A percentile compares a stretch with the other conserved stretches of the same genome.
These are phyloP conservation scores for Gerris buenoi DNA, from an alignment of 1,140 invertebrate genomes.

Conservation along the genomic window DNA sequence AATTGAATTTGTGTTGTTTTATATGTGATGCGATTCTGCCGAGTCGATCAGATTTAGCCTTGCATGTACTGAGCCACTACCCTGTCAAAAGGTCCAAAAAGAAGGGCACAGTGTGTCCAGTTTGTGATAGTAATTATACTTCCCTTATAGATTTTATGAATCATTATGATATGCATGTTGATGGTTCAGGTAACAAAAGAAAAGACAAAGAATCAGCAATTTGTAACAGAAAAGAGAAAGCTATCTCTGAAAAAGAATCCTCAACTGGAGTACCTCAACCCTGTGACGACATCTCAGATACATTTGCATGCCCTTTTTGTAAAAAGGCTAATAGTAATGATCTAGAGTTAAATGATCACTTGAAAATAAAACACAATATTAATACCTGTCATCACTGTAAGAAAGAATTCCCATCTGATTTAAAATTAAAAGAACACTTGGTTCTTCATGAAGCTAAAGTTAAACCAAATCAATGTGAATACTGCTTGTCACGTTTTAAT, in stretches of 20 bases:
- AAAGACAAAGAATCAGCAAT: no score
- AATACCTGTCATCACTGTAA: not conserved
- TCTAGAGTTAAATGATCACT: not conserved
- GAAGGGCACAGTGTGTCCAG: not conserved
- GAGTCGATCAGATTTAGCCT: not conserved
- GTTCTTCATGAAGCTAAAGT: slow-evolving; percentile 3
- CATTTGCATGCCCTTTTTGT: not conserved
- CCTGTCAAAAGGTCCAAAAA: not conserved
- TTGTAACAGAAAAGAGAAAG: no score
- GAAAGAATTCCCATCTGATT: slow-evolving; percentile 4
- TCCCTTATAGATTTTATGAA: not conserved
- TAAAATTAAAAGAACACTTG: slow-evolving; percentile 3
- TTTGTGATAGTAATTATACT: not conserved
- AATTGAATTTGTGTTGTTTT: no score
- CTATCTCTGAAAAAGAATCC: no score
- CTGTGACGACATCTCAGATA: not conserved
- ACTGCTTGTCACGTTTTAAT: slow-evolving; percentile 19
- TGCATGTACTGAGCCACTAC: not conserved
- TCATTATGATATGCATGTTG: not conserved
- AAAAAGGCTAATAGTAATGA: not conserved
- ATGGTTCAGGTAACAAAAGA: no score
- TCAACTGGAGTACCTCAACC: no score
- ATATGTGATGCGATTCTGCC: not conserved
- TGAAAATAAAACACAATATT: not conserved
- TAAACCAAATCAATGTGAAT: not conserved